phyloP scores from a whole-genome alignment of 1,140 invertebrate genomes.

The Drosophila tristis region DNA sequence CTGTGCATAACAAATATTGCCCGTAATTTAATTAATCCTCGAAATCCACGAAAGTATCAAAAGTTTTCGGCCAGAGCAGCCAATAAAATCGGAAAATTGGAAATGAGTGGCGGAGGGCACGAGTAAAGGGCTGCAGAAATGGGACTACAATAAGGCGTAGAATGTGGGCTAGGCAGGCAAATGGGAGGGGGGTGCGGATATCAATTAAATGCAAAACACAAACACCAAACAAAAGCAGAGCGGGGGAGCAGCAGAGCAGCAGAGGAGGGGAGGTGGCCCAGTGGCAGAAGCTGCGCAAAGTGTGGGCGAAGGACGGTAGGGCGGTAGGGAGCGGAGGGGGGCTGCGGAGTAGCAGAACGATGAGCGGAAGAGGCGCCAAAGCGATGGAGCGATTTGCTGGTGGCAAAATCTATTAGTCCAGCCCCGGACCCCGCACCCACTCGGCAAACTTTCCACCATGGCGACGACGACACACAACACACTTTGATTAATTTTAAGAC shows the following conservation, averaged over 20 bases:
- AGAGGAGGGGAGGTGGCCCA: no score
- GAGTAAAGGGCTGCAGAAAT: no score
- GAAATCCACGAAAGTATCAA: constrained; percentile 47
- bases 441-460: constrained; percentile 26
- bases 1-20: constrained; percentile 55
- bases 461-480: constrained; percentile 43
- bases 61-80: constrained; percentile 34
- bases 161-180: no score
- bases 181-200: neutral
- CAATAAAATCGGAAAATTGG: constrained; percentile 4
- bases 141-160: no score
- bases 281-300: no score
- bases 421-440: no score
- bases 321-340: no score
- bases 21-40: constrained; percentile 74
- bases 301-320: no score
- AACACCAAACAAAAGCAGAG: constrained; percentile 18
- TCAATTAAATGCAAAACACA: constrained; percentile 52
- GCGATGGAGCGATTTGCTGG: constrained; percentile 3
- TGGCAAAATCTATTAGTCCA: no score
- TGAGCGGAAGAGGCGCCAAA: no score
- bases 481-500: constrained; percentile 81
- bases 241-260: neutral
- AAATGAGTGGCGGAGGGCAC: neutral
- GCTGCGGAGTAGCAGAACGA: no score